Evolutionary conservation across 2,888 invertebrate species (phyloP), one percentile per base, ranked within the genome.

Genomic region (Hoplodrina blanda): DNA sequence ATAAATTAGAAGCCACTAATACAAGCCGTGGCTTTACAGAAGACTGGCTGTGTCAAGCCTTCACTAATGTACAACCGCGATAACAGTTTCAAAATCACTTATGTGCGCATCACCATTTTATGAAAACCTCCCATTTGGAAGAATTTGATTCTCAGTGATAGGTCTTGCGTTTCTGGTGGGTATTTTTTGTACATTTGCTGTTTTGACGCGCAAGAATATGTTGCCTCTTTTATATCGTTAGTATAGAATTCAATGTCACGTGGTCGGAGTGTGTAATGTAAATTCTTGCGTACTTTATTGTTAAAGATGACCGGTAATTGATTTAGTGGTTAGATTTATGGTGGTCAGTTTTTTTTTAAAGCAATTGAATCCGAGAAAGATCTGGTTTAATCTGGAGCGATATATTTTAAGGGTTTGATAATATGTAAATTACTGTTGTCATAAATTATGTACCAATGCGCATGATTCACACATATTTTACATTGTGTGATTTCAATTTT

Each of bases 1-100:
- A 96, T 96, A 96, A 96, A 96, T 96, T 96, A 96, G 94, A 89
- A 93, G 92, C 93, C 93, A 92, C 94, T 96, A 95, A 95, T 94
- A 95, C 95, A 95, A 93, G 92, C 91, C 90, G 89, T 92, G 92
- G 91, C 92, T 91, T 93, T 92, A 95, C 95, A 95, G 95, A 93
- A 95, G 95, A 95, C 95, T 94, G 93, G 93, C 87, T 91, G 91
- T 93, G 95, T 95, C 95, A 94, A 92, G 91, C 90, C 91, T 88
- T 90, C 91, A 93, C 95, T 95, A 95, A 95, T 95, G 95, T 95
- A 95, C 93, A 90, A 91, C 92, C 84, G 83, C 89, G 95, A 95
- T 95, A 95, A 94, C 93, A 92, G 91, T 88, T 93, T 94, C 94
- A 94, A 94, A 91, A 93, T 88, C 92, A 92, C 93, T 90, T 91